These are phyloP conservation scores for Chunga burmeisteri DNA, from an alignment of 2,113 vertebrate genomes.

Conservation along the genomic window DNA sequence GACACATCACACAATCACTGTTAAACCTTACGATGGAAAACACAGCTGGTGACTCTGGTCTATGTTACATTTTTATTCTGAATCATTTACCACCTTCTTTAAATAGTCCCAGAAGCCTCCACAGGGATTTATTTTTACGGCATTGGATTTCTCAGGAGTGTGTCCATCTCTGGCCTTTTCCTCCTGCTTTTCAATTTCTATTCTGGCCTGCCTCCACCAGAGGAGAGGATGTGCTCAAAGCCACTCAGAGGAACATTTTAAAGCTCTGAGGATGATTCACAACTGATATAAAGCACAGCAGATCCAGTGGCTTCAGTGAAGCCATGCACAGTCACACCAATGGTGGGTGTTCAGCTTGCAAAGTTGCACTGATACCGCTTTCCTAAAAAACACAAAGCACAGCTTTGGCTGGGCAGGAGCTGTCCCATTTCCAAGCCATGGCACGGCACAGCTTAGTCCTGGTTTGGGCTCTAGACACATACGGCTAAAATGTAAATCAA, in stretches of 20 bases:
- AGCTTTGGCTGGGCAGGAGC: neutral
- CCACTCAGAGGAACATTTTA: neutral
- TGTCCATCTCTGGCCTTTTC: neutral
- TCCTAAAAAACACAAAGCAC: neutral
- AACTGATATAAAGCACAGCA: neutral
- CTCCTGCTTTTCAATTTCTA: neutral
- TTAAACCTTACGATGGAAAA: neutral
- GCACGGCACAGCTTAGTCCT: neutral
- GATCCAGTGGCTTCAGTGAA: neutral
- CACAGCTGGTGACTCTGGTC: constrained; percentile 47
- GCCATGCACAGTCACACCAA: neutral
- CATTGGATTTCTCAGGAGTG: neutral
- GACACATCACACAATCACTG: neutral
- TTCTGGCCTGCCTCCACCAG: neutral
- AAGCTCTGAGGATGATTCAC: neutral
- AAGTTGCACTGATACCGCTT: neutral
- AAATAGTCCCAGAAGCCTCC: constrained; percentile 36
- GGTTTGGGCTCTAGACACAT: neutral
- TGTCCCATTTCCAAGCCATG: neutral
- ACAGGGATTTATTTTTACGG: neutral
- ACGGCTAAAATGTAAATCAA: neutral
- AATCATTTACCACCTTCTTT: constrained; percentile 53
- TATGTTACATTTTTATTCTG: constrained; percentile 32
- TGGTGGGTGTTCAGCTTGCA: neutral
- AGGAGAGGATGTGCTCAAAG: neutral